A percentile compares a stretch with the other conserved stretches of the same genome.
These are phyloP conservation scores for Guaruba guarouba DNA, from an alignment of 2,113 vertebrate genomes.

Conservation along the genomic window DNA sequence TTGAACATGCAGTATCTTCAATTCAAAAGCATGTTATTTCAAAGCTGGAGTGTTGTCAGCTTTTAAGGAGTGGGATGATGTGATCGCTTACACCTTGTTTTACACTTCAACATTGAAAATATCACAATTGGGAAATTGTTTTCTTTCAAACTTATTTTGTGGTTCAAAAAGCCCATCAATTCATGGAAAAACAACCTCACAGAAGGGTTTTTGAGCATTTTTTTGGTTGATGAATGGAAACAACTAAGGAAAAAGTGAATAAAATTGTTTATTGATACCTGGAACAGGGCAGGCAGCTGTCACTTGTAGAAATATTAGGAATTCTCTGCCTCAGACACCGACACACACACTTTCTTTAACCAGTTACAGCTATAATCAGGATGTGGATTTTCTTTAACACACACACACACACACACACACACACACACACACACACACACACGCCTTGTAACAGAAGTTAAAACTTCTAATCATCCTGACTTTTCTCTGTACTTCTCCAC, in stretches of 20 bases:
- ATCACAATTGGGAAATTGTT: neutral
- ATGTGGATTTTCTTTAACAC: neutral
- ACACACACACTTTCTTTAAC: neutral
- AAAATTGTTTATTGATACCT: neutral
- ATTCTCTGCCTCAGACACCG: neutral
- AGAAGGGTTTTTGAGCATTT: neutral
- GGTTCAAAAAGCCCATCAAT: neutral
- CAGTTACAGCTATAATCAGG: neutral
- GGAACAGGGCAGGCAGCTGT: neutral
- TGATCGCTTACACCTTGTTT: neutral
- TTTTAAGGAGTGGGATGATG: neutral
- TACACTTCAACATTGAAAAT: neutral
- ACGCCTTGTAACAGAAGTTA: neutral
- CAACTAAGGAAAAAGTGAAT: neutral
- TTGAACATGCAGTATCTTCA: neutral
- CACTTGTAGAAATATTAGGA: neutral
- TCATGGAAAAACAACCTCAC: neutral
- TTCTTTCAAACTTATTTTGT: neutral
- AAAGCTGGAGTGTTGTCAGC: neutral
- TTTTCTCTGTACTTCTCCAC: neutral
- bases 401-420: neutral
- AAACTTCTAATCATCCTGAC: neutral
- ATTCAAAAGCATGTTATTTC: neutral
- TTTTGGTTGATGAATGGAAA: neutral
- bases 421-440: too few species aligned